These are phyloP conservation scores for Anolis apletophallus DNA, from an alignment of 2,797 vertebrate species.

Conservation along the genomic window DNA sequence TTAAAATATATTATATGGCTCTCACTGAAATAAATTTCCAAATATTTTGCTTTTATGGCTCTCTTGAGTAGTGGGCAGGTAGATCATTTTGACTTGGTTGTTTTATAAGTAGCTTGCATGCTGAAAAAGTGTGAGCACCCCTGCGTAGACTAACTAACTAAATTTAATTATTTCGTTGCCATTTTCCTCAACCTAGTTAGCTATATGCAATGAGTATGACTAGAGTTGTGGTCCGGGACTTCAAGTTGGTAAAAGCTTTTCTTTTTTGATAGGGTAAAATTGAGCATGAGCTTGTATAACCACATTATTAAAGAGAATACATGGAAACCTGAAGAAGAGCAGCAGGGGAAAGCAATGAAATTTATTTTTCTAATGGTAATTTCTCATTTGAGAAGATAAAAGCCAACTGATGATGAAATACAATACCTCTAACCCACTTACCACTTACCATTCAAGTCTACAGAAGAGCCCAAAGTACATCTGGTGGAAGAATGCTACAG, in stretches of 20 bases:
- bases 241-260: background rate
- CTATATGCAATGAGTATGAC: background rate
- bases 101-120: no score
- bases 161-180: background rate
- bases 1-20: no score
- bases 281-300: background rate
- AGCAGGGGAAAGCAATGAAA: conserved; percentile 25
- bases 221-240: background rate
- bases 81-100: no score
- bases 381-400: conserved; percentile 41
- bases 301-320: background rate
- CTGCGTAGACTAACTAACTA: no score
- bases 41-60: no score
- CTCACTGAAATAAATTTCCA: no score
- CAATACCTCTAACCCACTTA: conserved; percentile 33
- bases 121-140: no score
- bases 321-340: background rate
- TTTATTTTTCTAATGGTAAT: conserved; percentile 27
- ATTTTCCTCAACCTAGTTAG: background rate
- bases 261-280: background rate
- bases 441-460: conserved; percentile 40
- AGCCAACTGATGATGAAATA: conserved; percentile 33
- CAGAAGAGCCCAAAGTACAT: conserved; percentile 47
- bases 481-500: conserved; percentile 48
- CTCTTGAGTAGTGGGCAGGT: no score